phyloP scores from a whole-genome alignment of 2,888 invertebrate species.

The Melanotus villosus region DNA sequence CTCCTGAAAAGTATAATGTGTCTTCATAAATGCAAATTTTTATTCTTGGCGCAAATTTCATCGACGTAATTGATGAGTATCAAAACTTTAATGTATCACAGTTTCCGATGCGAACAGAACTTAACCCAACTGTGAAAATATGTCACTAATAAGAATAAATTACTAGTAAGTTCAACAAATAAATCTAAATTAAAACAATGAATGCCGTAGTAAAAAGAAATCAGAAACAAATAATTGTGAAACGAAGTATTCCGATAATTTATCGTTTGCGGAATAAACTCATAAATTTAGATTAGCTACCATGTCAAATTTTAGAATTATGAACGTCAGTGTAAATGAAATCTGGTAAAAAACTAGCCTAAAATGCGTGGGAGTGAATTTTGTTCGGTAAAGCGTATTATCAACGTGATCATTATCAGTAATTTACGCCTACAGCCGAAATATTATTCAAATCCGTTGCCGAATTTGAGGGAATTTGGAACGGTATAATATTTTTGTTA shows the following conservation, averaged over 20 bases:
- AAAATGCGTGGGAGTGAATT: neutral
- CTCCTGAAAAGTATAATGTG: too few relatives aligned
- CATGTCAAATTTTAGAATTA: slow-evolving; percentile 12
- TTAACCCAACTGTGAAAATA: too few relatives aligned
- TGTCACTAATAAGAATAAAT: neutral
- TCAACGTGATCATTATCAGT: neutral
- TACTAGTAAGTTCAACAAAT: neutral
- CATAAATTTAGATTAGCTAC: slow-evolving; percentile 14
- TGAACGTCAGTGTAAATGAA: slow-evolving; percentile 15
- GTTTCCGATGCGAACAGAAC: too few relatives aligned
- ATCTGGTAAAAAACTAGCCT: slow-evolving; percentile 1
- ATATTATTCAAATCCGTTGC: too few relatives aligned
- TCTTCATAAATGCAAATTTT: too few relatives aligned
- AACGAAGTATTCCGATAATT: slow-evolving; percentile 1
- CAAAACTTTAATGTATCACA: too few relatives aligned
- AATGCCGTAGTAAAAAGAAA: slow-evolving; percentile 6
- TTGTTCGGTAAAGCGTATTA: slow-evolving; percentile 2
- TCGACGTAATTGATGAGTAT: too few relatives aligned
- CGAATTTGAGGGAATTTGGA: too few relatives aligned
- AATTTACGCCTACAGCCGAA: too few relatives aligned
- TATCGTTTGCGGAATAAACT: neutral
- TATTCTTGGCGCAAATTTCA: too few relatives aligned
- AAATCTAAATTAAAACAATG: slow-evolving; percentile 1
- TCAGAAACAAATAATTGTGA: neutral
- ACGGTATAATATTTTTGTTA: too few relatives aligned